phyloP scores from a whole-genome alignment of 2,113 vertebrate genomes.

The Sisor rabdophorus region DNA sequence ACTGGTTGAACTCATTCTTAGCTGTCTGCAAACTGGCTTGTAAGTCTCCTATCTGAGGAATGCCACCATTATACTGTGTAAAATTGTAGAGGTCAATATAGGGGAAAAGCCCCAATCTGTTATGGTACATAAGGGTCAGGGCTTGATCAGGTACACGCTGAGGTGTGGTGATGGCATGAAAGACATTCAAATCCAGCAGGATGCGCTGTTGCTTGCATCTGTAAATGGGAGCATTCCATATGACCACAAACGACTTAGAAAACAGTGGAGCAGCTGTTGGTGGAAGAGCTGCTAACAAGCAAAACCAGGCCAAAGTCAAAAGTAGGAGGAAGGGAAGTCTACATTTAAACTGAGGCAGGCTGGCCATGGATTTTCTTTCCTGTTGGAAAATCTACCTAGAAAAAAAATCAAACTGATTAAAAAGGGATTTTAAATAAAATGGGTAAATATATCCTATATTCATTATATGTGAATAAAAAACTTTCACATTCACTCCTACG shows the following conservation, averaged over 20 bases:
- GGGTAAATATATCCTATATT: too few relatives aligned
- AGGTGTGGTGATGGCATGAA: slow-evolving; percentile 72
- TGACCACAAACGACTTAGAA: slow-evolving; percentile 69
- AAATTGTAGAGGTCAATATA: slow-evolving; percentile 60
- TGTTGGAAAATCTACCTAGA: neutral
- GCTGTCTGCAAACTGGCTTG: slow-evolving; percentile 70
- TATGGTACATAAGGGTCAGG: slow-evolving; percentile 79
- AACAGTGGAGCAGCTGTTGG: slow-evolving; percentile 66
- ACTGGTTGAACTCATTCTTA: slow-evolving; percentile 66
- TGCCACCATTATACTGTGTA: slow-evolving; percentile 64
- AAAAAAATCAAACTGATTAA: too few relatives aligned
- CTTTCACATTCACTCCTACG: too few relatives aligned
- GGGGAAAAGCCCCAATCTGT: slow-evolving; percentile 82
- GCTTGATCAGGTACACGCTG: slow-evolving; percentile 65
- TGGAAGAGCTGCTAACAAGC: slow-evolving; percentile 41
- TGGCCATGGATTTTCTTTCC: neutral
- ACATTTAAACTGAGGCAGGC: neutral
- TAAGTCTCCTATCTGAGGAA: slow-evolving; percentile 75
- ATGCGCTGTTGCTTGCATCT: slow-evolving; percentile 64
- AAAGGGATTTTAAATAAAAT: neutral
- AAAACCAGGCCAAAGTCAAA: slow-evolving; percentile 31
- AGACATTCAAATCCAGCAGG: slow-evolving; percentile 70
- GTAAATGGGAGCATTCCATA: slow-evolving; percentile 81
- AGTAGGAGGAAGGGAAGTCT: slow-evolving; percentile 27
- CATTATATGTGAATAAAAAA: too few relatives aligned